phyloP scores from a whole-genome alignment of 2,797 vertebrate species.

The Neoniphon sammara region DNA sequence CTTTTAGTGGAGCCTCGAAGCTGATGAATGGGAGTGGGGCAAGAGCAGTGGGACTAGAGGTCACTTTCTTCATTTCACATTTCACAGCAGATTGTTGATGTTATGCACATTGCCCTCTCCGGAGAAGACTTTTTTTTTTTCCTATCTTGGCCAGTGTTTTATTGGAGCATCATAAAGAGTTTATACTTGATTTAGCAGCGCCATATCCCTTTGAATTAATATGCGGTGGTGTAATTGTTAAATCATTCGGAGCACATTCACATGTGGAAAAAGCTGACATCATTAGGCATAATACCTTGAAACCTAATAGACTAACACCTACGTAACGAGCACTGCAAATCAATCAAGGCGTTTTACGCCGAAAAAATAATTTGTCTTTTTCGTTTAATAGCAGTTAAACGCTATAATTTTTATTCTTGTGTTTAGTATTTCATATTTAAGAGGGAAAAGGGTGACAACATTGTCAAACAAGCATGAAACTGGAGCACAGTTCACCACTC shows the following conservation, averaged over 20 bases:
- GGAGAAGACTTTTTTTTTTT: constrained; percentile 61
- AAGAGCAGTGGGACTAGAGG: constrained; percentile 87
- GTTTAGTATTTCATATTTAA: constrained; percentile 82
- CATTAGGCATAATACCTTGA: constrained; percentile 76
- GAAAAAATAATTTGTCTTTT: constrained; percentile 77
- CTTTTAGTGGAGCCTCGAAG: constrained; percentile 92
- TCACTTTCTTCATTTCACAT: constrained; percentile 85
- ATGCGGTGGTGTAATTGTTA: constrained; percentile 55
- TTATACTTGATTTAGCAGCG: constrained; percentile 76
- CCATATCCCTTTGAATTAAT: constrained; percentile 76
- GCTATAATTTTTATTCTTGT: constrained; percentile 69
- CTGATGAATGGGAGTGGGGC: constrained; percentile 93
- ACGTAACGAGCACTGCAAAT: constrained; percentile 77
- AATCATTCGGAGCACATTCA: constrained; percentile 59
- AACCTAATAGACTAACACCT: constrained; percentile 79
- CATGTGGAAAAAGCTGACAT: constrained; percentile 79
- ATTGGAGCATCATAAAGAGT: constrained; percentile 72
- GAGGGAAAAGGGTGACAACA: constrained; percentile 82
- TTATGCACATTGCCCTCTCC: constrained; percentile 80
- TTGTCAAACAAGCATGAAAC: constrained; percentile 80
- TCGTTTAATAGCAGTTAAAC: constrained; percentile 77
- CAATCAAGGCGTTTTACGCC: constrained; percentile 75
- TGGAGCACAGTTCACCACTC: constrained; percentile 70
- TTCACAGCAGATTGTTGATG: constrained; percentile 78
- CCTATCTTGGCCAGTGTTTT: constrained; percentile 61